Conservation (phyloP, 1,140 invertebrate species). For the Antheraea mylitta region DNA sequence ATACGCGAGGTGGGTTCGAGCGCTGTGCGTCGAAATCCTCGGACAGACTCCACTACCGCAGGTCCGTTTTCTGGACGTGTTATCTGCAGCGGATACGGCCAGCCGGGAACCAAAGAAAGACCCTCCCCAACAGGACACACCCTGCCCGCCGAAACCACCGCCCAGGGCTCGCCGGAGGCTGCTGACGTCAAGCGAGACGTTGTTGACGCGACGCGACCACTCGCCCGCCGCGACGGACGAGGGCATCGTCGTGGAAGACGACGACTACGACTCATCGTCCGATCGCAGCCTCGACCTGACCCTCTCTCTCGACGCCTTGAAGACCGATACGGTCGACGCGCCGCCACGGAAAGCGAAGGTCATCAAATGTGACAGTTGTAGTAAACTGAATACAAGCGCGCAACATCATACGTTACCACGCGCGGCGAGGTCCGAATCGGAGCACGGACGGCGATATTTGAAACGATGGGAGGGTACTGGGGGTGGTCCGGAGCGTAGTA, state of each 20-base stretch:
- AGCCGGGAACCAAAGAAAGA: slow-evolving; percentile 60
- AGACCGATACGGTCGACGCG: slow-evolving; percentile 61
- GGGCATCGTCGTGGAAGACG: slow-evolving; percentile 76
- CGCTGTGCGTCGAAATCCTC: slow-evolving; percentile 70
- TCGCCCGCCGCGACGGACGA: slow-evolving; percentile 71
- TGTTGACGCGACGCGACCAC: slow-evolving; percentile 58
- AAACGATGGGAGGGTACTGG: slow-evolving; percentile 67
- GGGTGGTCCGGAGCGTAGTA: slow-evolving; percentile 57
- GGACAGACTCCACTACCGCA: slow-evolving; percentile 69
- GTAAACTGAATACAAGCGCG: slow-evolving; percentile 54
- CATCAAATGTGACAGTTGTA: slow-evolving; percentile 70
- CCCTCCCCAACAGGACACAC: slow-evolving; percentile 42
- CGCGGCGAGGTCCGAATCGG: slow-evolving; percentile 54
- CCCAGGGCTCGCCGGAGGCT: slow-evolving; percentile 64
- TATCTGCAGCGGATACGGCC: slow-evolving; percentile 61
- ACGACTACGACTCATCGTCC: slow-evolving; percentile 77
- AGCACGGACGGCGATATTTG: slow-evolving; percentile 64
- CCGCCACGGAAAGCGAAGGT: slow-evolving; percentile 57
- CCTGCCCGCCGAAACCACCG: slow-evolving; percentile 62
- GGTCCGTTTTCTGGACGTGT: slow-evolving; percentile 68
- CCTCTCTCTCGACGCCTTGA: slow-evolving; percentile 65
- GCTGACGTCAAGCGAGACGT: slow-evolving; percentile 59
- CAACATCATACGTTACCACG: slow-evolving; percentile 69
- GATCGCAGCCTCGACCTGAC: slow-evolving; percentile 72
- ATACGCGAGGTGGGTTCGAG: slow-evolving; percentile 69